Conservation (phyloP, 2,888 invertebrate species). For the Rotaria sp. region DNA sequence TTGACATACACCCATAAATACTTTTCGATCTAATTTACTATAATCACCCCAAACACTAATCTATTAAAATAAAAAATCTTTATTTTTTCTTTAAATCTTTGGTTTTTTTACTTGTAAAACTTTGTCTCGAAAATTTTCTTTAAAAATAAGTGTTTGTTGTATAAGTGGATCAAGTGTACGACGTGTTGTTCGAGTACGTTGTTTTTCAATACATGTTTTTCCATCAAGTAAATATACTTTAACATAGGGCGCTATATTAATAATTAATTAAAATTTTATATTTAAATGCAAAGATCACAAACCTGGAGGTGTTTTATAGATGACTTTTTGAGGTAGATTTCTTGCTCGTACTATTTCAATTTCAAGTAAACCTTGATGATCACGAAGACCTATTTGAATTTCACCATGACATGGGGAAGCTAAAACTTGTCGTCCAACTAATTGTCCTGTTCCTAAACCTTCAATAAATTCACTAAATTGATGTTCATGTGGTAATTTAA, state of each 20-base stretch:
- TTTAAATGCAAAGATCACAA: not conserved
- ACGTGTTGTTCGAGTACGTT: conserved; percentile 86
- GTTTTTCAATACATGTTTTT: conserved; percentile 92
- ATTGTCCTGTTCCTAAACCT: conserved; percentile 88
- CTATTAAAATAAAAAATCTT: conserved; percentile 52
- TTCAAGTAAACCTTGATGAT: conserved; percentile 88
- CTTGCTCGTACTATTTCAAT: conserved; percentile 95
- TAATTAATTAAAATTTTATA: conserved; percentile 43
- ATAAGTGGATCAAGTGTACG: conserved; percentile 91
- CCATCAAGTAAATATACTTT: conserved; percentile 97
- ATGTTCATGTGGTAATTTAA: conserved; percentile 37
- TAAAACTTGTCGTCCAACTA: conserved; percentile 92
- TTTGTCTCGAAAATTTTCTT: conserved; percentile 84
- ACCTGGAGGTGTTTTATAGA: conserved; percentile 66
- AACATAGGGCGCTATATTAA: conserved; percentile 77
- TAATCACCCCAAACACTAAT: conserved; percentile 99
- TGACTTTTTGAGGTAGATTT: conserved; percentile 75
- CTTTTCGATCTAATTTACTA: conserved; percentile 94
- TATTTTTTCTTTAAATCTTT: no score
- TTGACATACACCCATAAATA: conserved; percentile 99
- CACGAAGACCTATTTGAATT: conserved; percentile 74
- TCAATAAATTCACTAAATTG: conserved; percentile 69
- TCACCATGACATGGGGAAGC: conserved; percentile 92
- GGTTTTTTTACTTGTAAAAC: conserved; percentile 73
- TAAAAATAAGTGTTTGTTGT: conserved; percentile 88